Percentiles rank a stretch among this genome's conserved stretches.
phyloP scores from a whole-genome alignment of 2,113 vertebrate species.

The Tonatia bakeri region DNA sequence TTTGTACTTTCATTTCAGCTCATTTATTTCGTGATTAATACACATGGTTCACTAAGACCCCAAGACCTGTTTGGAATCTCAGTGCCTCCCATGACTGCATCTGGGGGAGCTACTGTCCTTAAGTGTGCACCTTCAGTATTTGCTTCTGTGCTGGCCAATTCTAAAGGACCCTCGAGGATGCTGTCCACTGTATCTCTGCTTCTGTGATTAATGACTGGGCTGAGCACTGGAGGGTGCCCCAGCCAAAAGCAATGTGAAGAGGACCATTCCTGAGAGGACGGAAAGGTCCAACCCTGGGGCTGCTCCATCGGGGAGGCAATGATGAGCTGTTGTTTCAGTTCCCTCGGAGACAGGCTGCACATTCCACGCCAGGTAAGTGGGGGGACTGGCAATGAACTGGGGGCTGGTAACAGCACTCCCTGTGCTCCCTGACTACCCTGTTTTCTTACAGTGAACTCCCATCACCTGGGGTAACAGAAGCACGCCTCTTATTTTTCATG shows the following conservation, averaged over 20 bases:
- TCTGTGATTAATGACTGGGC: background rate
- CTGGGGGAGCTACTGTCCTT: background rate
- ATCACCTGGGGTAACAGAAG: background rate
- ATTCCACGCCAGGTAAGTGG: background rate
- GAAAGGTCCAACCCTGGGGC: background rate
- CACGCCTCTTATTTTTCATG: background rate
- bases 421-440: background rate
- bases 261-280: background rate
- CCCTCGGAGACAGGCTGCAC: background rate
- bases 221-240: background rate
- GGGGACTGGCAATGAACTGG: background rate
- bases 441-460: background rate
- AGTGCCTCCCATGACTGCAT: background rate
- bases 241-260: background rate
- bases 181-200: accelerated
- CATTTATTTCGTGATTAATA: background rate
- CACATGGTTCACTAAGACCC: background rate
- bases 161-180: background rate
- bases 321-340: background rate
- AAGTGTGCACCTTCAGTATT: accelerated
- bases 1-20: background rate
- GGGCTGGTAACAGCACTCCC: background rate
- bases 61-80: background rate
- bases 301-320: background rate
- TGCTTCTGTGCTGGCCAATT: background rate